A percentile compares a stretch with the other conserved stretches of the same genome.
These are phyloP conservation scores for Pseudeuparius sepicola DNA, from an alignment of 2,888 invertebrate species.

Conservation along the genomic window DNA sequence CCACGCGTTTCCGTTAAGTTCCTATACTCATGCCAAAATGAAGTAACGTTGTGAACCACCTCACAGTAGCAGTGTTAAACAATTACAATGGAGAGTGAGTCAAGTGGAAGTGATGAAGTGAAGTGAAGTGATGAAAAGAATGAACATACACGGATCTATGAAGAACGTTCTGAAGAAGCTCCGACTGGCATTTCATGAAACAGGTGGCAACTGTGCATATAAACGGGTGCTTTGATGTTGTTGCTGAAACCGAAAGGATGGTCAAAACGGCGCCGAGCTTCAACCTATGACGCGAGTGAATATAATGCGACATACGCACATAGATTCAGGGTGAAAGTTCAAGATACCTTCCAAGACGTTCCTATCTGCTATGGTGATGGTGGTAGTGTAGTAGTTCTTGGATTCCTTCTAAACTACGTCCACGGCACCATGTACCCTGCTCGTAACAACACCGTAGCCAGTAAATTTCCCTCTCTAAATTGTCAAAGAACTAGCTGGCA, in stretches of 20 bases:
- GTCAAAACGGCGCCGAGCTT: constrained; percentile 3
- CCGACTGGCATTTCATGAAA: constrained; percentile 8
- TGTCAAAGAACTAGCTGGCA: too few species aligned
- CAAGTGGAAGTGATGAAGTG: too few species aligned
- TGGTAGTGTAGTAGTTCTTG: too few species aligned
- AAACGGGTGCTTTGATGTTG: constrained; percentile 3
- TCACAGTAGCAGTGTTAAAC: constrained; percentile 7
- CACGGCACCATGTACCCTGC: too few species aligned
- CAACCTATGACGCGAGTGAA: constrained; percentile 3
- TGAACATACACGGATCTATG: constrained; percentile 6
- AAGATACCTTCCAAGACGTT: constrained; percentile 1
- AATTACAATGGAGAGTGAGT: constrained; percentile 7
- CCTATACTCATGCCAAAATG: too few species aligned
- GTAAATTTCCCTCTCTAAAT: too few species aligned
- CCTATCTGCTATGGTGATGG: too few species aligned
- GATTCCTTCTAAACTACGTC: too few species aligned
- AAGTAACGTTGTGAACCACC: too few species aligned
- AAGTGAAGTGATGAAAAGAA: constrained; percentile 2
- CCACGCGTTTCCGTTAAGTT: too few species aligned
- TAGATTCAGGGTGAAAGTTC: constrained; percentile 5
- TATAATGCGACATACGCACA: constrained; percentile 6
- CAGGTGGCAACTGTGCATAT: constrained; percentile 9
- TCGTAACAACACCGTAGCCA: too few species aligned
- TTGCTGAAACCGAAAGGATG: constrained; percentile 3
- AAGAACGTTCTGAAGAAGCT: constrained; percentile 7